phyloP scores from a whole-genome alignment of 2,113 vertebrate species.

The Lophura nycthemera region DNA sequence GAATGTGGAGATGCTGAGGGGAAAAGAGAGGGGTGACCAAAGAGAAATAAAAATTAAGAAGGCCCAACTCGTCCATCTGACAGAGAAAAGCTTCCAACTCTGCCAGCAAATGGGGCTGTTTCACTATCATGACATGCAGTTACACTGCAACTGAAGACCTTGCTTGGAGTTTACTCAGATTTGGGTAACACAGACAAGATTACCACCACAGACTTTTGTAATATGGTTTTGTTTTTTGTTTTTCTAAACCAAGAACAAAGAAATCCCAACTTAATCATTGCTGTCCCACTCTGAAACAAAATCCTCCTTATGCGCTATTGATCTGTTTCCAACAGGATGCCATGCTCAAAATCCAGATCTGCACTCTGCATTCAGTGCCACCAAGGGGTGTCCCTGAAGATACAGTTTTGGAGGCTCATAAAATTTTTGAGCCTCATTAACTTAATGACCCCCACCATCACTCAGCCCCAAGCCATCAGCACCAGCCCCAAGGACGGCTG shows the following conservation, averaged over 20 bases:
- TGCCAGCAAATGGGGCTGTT: neutral
- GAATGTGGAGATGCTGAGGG: neutral
- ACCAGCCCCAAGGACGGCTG: neutral
- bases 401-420: neutral
- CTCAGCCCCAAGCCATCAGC: neutral
- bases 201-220: neutral
- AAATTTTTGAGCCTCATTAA: neutral
- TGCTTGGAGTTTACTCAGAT: neutral
- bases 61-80: fast-evolving
- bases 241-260: neutral
- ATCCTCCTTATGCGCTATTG: neutral
- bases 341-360: neutral
- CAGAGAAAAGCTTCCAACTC: neutral
- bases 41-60: neutral
- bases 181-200: neutral
- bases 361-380: neutral
- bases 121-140: fast-evolving
- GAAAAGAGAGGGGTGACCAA: neutral
- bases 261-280: neutral
- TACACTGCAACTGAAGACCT: neutral
- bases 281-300: neutral
- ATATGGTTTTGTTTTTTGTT: fast-evolving
- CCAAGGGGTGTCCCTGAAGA: neutral
- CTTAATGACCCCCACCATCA: fast-evolving
- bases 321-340: neutral